Evolutionary conservation across 2,888 invertebrate genomes (phyloP), one percentile per base, ranked within the genome.

Genomic region (Callosobruchus maculatus): DNA sequence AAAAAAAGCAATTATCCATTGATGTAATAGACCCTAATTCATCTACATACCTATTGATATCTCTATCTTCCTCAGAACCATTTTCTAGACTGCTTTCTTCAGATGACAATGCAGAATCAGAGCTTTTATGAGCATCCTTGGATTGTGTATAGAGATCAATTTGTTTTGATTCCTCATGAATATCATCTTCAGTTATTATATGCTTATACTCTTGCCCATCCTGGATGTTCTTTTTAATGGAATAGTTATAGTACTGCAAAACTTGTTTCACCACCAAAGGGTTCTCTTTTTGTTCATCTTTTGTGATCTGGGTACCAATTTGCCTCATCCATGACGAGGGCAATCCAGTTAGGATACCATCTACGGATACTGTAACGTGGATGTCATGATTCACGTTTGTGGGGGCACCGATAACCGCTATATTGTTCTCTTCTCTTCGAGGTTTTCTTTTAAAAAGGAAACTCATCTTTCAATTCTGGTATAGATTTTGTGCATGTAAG

Each of bases 181-280:
- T 94, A 18, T 92, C 91, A 82, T 93, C 92, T 82, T 94, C 93
- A 0, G 95, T 95, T n/a, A 94, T 91, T 78, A 95, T 92, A 0
- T 93, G 94, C 84, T 96, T 96, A 83, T 94, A 94, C 3, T 91
- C 90, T 70, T 92, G 92, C 72, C 90, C 90, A 74, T 90, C 90
- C 70, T 90, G 90, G 71, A 92, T 92, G 81, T 94, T 94, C 82
- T 95, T 94, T 83, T 95, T 95, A 79, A 95, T 94, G 13, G 94
- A 93, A 87, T 95, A 95, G 85, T 96, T 95, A 85, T 96, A 97
- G 84, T 93, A 96, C 83, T 95, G 95, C 72, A 98, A 92, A 26
- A 97, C 98, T 84, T 96, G 95, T 74, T 96, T 91, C 0, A 96
- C 96, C 67, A 97, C 97, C 82, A 93, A 92, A 1, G 97, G 97